Percentiles rank a stretch among this genome's conserved stretches.
Conservation (phyloP, 1,140 invertebrate species). For the Limonius californicus region DNA sequence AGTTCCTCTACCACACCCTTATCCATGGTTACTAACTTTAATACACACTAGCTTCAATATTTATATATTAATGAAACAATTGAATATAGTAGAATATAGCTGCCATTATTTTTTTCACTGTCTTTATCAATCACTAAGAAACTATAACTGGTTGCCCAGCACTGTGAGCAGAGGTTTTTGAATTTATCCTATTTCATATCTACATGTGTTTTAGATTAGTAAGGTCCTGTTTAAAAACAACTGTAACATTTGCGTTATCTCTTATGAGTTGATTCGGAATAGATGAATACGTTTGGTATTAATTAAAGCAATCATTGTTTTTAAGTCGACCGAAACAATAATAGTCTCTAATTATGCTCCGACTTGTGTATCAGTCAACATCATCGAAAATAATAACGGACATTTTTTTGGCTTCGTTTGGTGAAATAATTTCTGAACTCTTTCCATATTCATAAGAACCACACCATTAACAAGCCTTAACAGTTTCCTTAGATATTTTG, state of each 20-base stretch:
- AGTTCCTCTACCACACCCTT: neutral
- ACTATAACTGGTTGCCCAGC: neutral
- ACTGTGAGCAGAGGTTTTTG: conserved; percentile 22
- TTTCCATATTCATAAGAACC: neutral
- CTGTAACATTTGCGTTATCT: no score
- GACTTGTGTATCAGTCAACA: conserved; percentile 14
- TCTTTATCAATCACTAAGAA: no score
- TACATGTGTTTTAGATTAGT: conserved; percentile 45
- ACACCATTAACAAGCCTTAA: neutral
- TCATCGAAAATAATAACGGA: conserved; percentile 16
- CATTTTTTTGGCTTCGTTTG: conserved; percentile 4
- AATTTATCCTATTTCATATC: no score
- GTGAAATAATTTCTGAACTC: neutral
- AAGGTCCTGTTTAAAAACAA: conserved; percentile 46
- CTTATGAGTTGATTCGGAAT: no score
- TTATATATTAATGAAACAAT: no score
- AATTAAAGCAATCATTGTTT: conserved; percentile 43
- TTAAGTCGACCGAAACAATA: conserved; percentile 37
- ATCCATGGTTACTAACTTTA: no score
- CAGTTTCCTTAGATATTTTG: neutral
- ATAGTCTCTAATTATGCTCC: conserved; percentile 13
- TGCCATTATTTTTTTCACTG: conserved; percentile 22
- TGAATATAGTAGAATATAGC: no score
- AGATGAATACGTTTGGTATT: no score
- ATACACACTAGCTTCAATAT: neutral